These are phyloP conservation scores for Drosophila funebris DNA, from an alignment of 1,140 invertebrate genomes.

Conservation along the genomic window DNA sequence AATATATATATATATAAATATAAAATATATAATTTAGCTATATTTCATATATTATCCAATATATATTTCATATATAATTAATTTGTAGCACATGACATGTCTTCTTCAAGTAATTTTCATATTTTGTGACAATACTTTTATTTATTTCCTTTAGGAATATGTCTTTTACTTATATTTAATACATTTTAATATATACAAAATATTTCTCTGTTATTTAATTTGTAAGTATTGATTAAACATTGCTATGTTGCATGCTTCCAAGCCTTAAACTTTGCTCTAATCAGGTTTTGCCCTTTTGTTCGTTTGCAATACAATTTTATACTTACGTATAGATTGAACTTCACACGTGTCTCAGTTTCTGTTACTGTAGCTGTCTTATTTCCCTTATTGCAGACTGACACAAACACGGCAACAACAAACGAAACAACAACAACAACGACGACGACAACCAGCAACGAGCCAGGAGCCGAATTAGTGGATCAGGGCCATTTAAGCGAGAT, in stretches of 20 bases:
- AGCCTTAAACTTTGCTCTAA: background rate
- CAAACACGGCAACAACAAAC: conserved; percentile 33
- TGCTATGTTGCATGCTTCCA: background rate
- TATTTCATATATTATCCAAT: too few species aligned
- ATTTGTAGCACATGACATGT: too few species aligned
- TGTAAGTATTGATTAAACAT: background rate
- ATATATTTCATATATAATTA: too few species aligned
- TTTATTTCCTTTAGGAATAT: too few species aligned
- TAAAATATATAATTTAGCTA: too few species aligned
- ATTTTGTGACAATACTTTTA: too few species aligned
- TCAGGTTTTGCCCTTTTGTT: background rate
- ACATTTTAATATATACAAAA: too few species aligned
- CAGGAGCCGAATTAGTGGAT: conserved; percentile 49
- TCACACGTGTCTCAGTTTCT: conserved; percentile 14
- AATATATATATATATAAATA: too few species aligned
- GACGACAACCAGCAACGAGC: conserved; percentile 10
- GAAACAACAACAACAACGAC: conserved; percentile 11
- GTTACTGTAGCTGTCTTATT: conserved; percentile 30
- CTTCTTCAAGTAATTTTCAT: too few species aligned
- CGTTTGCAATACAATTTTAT: background rate
- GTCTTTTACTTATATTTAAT: too few species aligned
- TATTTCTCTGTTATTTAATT: too few species aligned
- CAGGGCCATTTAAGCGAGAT: conserved; percentile 74
- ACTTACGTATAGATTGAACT: conserved; percentile 2
- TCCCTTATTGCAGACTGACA: conserved; percentile 38